A percentile compares a stretch with the other conserved stretches of the same genome.
These are phyloP conservation scores for Ips typographus DNA, from an alignment of 1,140 invertebrate genomes.

Conservation along the genomic window DNA sequence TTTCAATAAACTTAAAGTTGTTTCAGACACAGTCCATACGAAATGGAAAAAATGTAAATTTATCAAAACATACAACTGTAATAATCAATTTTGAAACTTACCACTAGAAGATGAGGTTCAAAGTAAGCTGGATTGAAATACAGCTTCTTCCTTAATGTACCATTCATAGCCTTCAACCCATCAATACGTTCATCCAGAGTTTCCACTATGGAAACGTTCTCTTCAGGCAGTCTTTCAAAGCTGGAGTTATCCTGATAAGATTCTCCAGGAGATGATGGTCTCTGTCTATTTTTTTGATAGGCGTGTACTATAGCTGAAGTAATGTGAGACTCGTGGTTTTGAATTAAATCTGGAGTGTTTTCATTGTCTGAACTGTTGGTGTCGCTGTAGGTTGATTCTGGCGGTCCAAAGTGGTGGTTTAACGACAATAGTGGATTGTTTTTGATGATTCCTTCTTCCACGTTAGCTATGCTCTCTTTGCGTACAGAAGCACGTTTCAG, in stretches of 20 bases:
- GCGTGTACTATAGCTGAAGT: conserved; percentile 72
- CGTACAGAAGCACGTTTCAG: conserved; percentile 15
- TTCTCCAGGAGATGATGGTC: conserved; percentile 36
- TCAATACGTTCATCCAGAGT: conserved; percentile 67
- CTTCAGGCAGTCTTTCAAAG: conserved; percentile 74
- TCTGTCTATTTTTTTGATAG: conserved; percentile 45
- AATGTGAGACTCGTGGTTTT: conserved; percentile 48
- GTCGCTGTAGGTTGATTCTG: conserved; percentile 51
- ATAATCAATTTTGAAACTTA: conserved; percentile 52
- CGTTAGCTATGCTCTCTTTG: conserved; percentile 41
- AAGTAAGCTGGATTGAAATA: conserved; percentile 89
- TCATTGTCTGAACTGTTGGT: conserved; percentile 53
- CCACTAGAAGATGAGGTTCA: conserved; percentile 77
- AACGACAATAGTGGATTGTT: conserved; percentile 70
- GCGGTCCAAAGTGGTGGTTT: conserved; percentile 60
- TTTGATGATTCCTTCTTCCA: conserved; percentile 68
- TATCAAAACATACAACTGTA: neutral
- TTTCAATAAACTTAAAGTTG: too few relatives aligned
- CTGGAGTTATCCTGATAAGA: conserved; percentile 55
- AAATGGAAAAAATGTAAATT: neutral
- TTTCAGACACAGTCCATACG: too few relatives aligned
- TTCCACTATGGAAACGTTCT: conserved; percentile 81
- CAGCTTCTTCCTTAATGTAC: conserved; percentile 69
- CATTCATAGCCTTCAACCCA: conserved; percentile 61
- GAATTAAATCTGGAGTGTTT: conserved; percentile 42